Conservation (phyloP, 2,888 invertebrate species). For the Pammene fasciana region DNA sequence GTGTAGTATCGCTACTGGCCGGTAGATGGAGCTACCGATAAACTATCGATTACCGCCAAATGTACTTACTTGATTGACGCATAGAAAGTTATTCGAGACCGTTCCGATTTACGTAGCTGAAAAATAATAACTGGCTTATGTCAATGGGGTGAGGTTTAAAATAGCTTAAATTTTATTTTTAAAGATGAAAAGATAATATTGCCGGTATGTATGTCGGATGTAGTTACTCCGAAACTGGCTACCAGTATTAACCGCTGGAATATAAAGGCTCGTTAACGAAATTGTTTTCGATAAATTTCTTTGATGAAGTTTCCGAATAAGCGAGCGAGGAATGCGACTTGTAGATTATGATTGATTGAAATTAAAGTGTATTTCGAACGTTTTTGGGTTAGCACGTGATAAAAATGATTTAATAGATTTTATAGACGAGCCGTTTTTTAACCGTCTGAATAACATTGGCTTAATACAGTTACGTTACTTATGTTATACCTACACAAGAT, state of each 20-base stretch:
- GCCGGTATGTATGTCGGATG: conserved; percentile 48
- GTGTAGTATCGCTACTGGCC: conserved; percentile 65
- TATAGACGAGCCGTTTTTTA: conserved; percentile 8
- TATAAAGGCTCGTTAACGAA: conserved; percentile 67
- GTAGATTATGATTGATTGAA: conserved; percentile 53
- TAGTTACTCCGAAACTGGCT: conserved; percentile 56
- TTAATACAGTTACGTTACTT: not conserved
- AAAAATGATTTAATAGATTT: conserved; percentile 19
- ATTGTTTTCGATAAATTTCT: conserved; percentile 65
- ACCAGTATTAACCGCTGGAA: conserved; percentile 63
- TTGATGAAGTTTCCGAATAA: conserved; percentile 55
- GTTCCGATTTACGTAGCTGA: conserved; percentile 21
- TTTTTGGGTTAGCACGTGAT: conserved; percentile 39
- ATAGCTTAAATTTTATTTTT: conserved; percentile 43
- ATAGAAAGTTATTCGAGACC: conserved; percentile 60
- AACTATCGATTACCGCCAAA: conserved; percentile 70
- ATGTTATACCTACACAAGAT: too few species aligned
- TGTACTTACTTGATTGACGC: conserved; percentile 64
- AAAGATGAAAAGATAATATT: conserved; percentile 43
- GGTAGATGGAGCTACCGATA: conserved; percentile 70
- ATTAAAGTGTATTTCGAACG: conserved; percentile 46
- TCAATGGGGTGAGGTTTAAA: conserved; percentile 51
- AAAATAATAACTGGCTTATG: conserved; percentile 41
- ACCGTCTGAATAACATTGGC: not conserved
- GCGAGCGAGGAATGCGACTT: conserved; percentile 50